Base-by-base conservation (phyloP, 2,888 invertebrate genomes). In the Tetropium fuscum region DNA sequence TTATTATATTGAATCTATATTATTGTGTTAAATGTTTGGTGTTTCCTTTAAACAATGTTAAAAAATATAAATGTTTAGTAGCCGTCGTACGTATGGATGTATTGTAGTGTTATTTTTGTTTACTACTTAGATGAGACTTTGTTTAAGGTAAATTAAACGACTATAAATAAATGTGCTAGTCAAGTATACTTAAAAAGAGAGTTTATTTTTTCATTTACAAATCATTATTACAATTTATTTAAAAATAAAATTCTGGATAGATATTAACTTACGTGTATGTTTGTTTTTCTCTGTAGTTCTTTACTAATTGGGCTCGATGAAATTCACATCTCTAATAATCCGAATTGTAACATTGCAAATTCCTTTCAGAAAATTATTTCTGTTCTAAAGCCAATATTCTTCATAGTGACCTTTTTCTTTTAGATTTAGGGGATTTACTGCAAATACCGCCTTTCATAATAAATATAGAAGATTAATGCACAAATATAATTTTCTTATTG, bases 151-250 rank as follows among this genome's bases (percentile, higher is more conserved):
- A 41, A 47, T 48, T 34, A 34, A 13, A 34, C n/a, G n/a, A 6
- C 36, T 53, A 59, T 51, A 58, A 64, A 61, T 70, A 61, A 64
- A 69, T 69, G 69, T 72, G 67, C 71, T 72, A 72, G 71, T 72
- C 71, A 72, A 54, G 58, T 63, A 71, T 71, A 72, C 70, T 71
- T 72, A 72, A 65, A 68, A 70, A 69, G 34, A 53, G 49, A 25
- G 38, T 60, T 63, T 60, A 51, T 51, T 51, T 40, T 16, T 25
- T 16, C 15, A 66, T 67, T 66, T 66, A 69, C 63, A 66, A 66
- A 68, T 68, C 63, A 70, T 64, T 59, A 44, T 36, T 54, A 57
- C 43, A 53, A 18, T 53, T 38, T 53, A 43, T 27, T 51, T 16
- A n/a, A 27, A 57, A 48, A 57, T 61, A 62, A 59, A 56, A 32